A percentile compares a stretch with the other conserved stretches of the same genome.
These are phyloP conservation scores for Turdus rufiventris DNA, from an alignment of 2,113 vertebrate genomes.

Conservation along the genomic window DNA sequence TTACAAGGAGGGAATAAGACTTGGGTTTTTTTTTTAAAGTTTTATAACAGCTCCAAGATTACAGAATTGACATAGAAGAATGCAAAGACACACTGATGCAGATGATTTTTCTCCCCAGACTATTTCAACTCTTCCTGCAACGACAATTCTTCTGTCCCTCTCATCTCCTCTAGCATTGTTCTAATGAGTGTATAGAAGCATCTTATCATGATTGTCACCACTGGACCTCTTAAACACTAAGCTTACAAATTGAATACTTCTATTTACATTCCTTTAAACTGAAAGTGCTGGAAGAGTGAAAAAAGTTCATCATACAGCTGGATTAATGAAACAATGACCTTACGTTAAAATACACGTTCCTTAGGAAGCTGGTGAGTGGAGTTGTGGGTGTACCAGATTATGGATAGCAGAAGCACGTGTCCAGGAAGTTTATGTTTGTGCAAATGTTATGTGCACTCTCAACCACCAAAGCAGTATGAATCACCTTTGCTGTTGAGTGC, in stretches of 20 bases:
- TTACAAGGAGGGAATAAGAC: not conserved
- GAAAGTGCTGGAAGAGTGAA: not conserved
- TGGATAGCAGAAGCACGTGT: accelerated
- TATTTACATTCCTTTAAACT: not conserved
- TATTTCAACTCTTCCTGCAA: not conserved
- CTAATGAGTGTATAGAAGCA: not conserved
- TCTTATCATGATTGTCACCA: not conserved
- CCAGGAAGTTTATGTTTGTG: not conserved
- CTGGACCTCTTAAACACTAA: not conserved
- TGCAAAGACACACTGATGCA: not conserved
- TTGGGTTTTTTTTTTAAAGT: accelerated
- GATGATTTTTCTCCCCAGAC: not conserved
- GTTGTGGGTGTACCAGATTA: not conserved
- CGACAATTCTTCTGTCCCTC: not conserved
- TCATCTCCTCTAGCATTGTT: not conserved
- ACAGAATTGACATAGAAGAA: not conserved
- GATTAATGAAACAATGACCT: not conserved
- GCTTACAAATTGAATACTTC: not conserved
- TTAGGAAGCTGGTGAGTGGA: not conserved
- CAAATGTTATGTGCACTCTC: not conserved
- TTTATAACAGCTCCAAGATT: not conserved
- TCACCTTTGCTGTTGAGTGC: not conserved
- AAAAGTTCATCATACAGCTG: not conserved
- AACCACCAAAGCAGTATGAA: not conserved
- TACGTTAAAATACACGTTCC: not conserved